phyloP scores from a whole-genome alignment of 1,140 invertebrate species.

The Aphaenogaster floridana region DNA sequence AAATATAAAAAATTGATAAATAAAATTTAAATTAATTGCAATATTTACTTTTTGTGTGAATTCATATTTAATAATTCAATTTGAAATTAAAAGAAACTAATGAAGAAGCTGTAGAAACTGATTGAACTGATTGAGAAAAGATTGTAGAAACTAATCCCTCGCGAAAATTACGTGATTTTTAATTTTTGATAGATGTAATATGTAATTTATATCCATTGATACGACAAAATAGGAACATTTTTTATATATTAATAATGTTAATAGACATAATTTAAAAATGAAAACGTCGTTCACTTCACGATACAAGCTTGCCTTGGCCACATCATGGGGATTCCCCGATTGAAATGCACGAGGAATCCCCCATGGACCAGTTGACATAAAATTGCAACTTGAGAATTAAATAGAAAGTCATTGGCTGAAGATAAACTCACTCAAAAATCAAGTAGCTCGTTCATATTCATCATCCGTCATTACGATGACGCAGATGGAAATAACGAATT shows the following conservation, averaged over 20 bases:
- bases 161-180: not conserved
- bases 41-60: not conserved
- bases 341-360: not conserved
- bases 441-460: not conserved
- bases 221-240: not conserved
- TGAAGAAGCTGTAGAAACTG: not conserved
- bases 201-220: no score
- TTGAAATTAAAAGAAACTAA: not conserved
- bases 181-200: not conserved
- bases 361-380: conserved; percentile 4
- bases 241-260: not conserved
- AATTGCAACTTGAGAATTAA: conserved; percentile 6
- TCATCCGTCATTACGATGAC: conserved; percentile 10
- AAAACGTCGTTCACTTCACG: not conserved
- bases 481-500: conserved; percentile 47
- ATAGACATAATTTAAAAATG: not conserved
- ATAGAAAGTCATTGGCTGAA: not conserved
- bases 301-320: not conserved
- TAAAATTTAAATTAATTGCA: not conserved
- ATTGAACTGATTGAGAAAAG: not conserved
- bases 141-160: not conserved
- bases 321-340: conserved; percentile 65
- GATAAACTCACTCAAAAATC: conserved; percentile 11
- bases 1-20: not conserved
- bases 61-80: not conserved